Evolutionary conservation across 2,113 vertebrate species (phyloP).

Genomic region (Geococcyx californianus): DNA sequence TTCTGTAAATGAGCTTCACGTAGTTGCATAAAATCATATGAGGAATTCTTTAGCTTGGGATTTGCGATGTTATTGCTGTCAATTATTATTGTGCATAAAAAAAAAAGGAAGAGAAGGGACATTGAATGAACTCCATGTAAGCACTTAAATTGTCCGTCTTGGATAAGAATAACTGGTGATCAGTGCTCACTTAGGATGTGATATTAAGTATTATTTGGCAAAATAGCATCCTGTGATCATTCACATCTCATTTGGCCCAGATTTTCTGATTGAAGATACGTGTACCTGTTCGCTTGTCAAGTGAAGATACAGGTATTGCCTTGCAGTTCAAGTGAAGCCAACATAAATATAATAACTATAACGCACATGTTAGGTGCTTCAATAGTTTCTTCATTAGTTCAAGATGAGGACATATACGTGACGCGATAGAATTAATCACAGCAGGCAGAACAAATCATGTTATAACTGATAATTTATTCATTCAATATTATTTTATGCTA

Average conservation of each 20-base stretch:
- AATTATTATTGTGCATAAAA: background rate
- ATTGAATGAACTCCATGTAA: background rate
- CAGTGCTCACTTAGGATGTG: background rate
- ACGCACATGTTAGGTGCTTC: background rate
- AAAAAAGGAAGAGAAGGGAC: background rate
- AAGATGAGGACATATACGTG: background rate
- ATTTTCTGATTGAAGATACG: background rate
- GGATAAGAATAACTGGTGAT: background rate
- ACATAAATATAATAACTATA: background rate
- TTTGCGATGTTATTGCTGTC: background rate
- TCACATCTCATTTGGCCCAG: background rate
- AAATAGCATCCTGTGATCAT: background rate
- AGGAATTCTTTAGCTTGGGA: background rate
- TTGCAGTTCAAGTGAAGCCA: background rate
- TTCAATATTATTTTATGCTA: background rate
- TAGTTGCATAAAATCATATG: background rate
- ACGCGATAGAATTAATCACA: fast-evolving
- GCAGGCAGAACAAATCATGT: background rate
- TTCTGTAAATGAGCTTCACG: background rate
- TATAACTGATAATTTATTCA: background rate
- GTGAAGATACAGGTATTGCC: background rate
- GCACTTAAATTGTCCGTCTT: background rate
- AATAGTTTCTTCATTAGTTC: background rate
- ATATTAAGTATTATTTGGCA: background rate
- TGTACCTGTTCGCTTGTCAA: background rate